Conservation (phyloP, 2,797 vertebrate species). For the Tokudaia muenninki region DNA sequence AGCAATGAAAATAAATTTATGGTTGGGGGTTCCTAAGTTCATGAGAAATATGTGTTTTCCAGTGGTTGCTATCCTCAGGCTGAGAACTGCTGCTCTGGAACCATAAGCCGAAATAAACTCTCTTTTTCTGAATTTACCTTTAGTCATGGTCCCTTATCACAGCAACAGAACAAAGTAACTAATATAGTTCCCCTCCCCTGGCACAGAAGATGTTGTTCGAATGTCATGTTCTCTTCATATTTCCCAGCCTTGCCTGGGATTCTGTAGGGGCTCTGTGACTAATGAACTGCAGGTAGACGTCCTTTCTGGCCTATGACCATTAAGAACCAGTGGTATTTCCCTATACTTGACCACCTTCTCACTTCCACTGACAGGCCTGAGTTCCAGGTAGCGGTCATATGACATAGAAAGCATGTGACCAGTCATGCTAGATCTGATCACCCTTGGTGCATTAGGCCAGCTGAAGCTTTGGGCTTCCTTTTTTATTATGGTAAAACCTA, state of each 20-base stretch:
- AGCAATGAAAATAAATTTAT: background rate
- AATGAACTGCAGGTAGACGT: no score
- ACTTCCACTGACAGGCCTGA: background rate
- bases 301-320: background rate
- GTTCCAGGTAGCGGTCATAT: background rate
- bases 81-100: background rate
- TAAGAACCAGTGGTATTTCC: no score
- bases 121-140: background rate
- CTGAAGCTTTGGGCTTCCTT: background rate
- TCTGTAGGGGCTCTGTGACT: no score
- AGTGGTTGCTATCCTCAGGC: background rate
- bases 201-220: background rate
- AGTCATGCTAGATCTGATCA: accelerated
- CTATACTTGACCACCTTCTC: background rate
- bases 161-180: background rate
- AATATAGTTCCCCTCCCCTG: background rate
- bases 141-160: background rate
- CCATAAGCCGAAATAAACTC: no score
- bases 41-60: background rate
- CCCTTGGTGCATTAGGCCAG: background rate
- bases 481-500: background rate
- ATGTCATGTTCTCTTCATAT: background rate
- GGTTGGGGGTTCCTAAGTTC: background rate
- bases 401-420: background rate
- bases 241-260: background rate